Percentiles rank a stretch among this genome's conserved stretches.
Evolutionary conservation across 2,888 invertebrate species (phyloP).

Genomic region (Junonia oenone): DNA sequence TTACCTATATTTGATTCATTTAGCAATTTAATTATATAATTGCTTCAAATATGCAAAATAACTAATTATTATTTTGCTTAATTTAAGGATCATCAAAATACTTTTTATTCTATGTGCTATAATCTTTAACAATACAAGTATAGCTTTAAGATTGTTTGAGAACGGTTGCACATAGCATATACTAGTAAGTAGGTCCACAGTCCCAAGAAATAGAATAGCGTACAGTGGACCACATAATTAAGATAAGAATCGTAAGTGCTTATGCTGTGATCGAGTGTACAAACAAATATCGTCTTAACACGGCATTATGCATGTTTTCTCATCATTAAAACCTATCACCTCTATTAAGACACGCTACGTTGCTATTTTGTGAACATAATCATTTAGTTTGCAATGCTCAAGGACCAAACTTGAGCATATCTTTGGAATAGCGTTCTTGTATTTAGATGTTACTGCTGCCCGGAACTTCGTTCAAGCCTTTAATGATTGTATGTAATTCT

Average conservation of each 20-base stretch:
- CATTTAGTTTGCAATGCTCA: slow-evolving; percentile 7
- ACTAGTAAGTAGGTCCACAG: no score
- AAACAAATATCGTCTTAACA: slow-evolving; percentile 22
- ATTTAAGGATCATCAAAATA: no score
- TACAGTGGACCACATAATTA: slow-evolving; percentile 17
- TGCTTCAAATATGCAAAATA: no score
- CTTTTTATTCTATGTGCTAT: no score
- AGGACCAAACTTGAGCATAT: background rate
- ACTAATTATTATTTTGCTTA: no score
- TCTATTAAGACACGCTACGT: slow-evolving; percentile 15
- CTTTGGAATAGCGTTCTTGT: background rate
- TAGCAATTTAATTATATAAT: no score
- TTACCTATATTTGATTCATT: no score
- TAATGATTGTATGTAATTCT: no score
- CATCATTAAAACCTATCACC: slow-evolving; percentile 23
- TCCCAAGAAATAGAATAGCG: slow-evolving; percentile 1
- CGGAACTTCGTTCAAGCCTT: no score
- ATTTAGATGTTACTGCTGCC: no score
- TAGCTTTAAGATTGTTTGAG: background rate
- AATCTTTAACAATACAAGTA: no score
- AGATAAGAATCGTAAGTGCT: slow-evolving; percentile 10
- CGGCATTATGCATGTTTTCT: slow-evolving; percentile 27
- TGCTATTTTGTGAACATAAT: slow-evolving; percentile 18
- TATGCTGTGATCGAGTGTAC: slow-evolving; percentile 13
- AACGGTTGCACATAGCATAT: no score